Conservation (phyloP, 2,888 invertebrate species). For the Leptopterna dolabrata region DNA sequence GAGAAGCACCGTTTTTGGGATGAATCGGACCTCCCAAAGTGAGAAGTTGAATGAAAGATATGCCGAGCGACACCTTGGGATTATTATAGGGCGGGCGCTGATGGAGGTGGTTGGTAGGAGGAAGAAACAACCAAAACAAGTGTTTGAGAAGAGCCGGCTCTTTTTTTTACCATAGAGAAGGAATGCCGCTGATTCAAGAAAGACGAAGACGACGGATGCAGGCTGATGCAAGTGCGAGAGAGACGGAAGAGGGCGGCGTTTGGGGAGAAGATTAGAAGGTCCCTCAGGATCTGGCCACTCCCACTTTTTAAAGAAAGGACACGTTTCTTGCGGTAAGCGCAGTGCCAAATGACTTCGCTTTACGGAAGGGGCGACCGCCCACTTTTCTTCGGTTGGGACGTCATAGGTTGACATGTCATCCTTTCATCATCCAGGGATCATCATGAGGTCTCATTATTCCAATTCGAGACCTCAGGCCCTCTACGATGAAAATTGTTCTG, state of each 20-base stretch:
- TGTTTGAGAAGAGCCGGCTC: constrained; percentile 32
- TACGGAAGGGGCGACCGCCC: background rate
- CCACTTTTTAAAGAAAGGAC: constrained; percentile 42
- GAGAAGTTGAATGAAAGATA: constrained; percentile 53
- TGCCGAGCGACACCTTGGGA: constrained; percentile 41
- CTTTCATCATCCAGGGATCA: background rate
- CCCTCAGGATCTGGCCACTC: background rate
- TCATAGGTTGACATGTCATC: constrained; percentile 15
- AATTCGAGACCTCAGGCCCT: background rate
- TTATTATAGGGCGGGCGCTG: constrained; percentile 48
- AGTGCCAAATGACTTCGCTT: constrained; percentile 9
- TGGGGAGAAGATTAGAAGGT: constrained; percentile 32
- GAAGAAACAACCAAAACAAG: constrained; percentile 32
- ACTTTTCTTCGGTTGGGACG: background rate
- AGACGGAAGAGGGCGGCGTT: background rate
- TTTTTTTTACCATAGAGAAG: background rate
- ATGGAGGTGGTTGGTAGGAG: background rate
- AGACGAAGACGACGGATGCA: background rate
- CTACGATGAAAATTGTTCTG: background rate
- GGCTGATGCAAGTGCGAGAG: background rate
- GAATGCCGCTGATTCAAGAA: constrained; percentile 19
- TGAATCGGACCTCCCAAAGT: constrained; percentile 52
- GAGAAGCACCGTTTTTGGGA: background rate
- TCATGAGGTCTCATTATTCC: background rate
- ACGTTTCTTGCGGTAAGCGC: background rate